These are phyloP conservation scores for Cataglyphis albicans DNA, from an alignment of 2,888 invertebrate genomes.

Conservation along the genomic window DNA sequence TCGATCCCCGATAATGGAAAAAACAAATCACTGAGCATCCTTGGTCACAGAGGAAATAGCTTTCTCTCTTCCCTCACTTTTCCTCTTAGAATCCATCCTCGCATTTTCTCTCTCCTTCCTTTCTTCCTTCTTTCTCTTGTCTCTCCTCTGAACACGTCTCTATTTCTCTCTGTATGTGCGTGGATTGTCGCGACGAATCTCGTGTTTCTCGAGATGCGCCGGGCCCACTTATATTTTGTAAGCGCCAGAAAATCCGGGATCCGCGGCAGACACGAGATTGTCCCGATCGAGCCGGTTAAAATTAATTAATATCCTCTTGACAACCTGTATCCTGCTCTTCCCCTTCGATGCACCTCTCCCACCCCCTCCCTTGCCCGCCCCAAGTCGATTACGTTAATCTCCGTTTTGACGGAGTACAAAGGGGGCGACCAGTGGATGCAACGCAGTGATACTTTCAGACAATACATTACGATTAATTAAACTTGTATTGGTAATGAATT, in stretches of 20 bases:
- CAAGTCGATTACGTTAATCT: constrained; percentile 55
- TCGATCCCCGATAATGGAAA: constrained; percentile 75
- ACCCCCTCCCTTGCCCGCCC: neutral
- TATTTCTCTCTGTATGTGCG: neutral
- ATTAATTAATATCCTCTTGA: constrained; percentile 2
- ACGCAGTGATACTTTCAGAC: constrained; percentile 85
- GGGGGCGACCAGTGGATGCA: constrained; percentile 83
- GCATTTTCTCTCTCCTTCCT: neutral
- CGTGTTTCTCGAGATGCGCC: constrained; percentile 55
- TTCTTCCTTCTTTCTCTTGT: neutral
- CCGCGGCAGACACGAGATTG: constrained; percentile 50
- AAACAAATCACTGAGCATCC: constrained; percentile 83
- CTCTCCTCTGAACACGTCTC: neutral
- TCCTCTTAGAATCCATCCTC: neutral
- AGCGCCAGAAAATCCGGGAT: constrained; percentile 70
- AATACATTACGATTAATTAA: constrained; percentile 85
- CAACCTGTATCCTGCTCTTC: constrained; percentile 10
- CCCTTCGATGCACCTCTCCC: neutral
- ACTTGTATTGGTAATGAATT: constrained; percentile 84
- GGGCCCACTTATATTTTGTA: constrained; percentile 76
- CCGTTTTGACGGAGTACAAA: constrained; percentile 63
- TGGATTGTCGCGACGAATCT: constrained; percentile 43
- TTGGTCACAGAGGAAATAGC: constrained; percentile 76
- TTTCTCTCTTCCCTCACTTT: neutral
- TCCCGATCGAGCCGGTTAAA: neutral